Conservation (phyloP, 2,888 invertebrate species). For the Celastrina argiolus region DNA sequence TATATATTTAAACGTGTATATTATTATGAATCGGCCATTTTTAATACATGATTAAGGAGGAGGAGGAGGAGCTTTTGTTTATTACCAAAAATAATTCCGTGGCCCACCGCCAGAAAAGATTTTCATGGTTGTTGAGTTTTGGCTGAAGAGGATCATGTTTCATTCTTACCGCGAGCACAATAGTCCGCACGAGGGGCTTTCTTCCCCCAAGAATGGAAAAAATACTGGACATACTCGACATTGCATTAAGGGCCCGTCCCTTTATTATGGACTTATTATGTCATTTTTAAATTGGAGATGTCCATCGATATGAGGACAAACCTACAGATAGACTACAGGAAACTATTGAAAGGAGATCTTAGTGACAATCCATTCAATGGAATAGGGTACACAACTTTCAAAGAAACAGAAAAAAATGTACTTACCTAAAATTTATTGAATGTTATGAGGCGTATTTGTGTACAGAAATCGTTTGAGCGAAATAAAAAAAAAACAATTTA, state of each 20-base stretch:
- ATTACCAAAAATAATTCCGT: slow-evolving; percentile 6
- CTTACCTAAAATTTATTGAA: too few relatives aligned
- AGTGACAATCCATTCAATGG: too few relatives aligned
- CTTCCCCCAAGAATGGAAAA: slow-evolving; percentile 49
- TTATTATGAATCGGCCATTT: too few relatives aligned
- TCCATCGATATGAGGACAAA: neutral
- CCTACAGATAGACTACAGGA: neutral
- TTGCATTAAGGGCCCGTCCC: slow-evolving; percentile 42
- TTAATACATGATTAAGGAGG: neutral
- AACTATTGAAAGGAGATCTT: too few relatives aligned
- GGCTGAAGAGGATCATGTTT: slow-evolving; percentile 48
- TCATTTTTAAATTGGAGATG: slow-evolving; percentile 24
- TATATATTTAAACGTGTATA: too few relatives aligned
- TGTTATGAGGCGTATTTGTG: too few relatives aligned
- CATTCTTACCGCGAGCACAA: slow-evolving; percentile 43
- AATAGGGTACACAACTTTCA: too few relatives aligned
- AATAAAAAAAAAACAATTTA: too few relatives aligned
- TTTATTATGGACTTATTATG: slow-evolving; percentile 28
- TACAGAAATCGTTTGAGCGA: too few relatives aligned
- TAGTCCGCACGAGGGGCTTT: slow-evolving; percentile 37
- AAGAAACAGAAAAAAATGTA: too few relatives aligned
- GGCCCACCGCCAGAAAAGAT: slow-evolving; percentile 36
- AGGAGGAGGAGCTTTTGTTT: neutral
- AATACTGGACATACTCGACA: slow-evolving; percentile 39
- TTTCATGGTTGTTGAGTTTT: slow-evolving; percentile 56